Percentiles rank a stretch among this genome's conserved stretches.
Conservation (phyloP, 2,113 vertebrate species). For the Chloebia gouldiae region DNA sequence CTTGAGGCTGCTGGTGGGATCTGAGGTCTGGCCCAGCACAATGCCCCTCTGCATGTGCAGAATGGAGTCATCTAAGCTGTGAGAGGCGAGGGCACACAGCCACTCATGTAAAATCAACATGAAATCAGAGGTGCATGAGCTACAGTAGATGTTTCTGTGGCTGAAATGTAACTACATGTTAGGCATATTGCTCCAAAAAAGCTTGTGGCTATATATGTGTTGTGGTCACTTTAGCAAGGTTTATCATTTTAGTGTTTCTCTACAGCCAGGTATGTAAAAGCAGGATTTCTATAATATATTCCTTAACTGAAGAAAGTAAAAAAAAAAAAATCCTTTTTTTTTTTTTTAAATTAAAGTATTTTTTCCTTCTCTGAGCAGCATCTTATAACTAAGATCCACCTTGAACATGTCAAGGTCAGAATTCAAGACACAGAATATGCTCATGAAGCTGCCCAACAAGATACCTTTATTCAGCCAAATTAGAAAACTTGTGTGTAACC, state of each 20-base stretch:
- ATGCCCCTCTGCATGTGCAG: neutral
- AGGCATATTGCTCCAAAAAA: neutral
- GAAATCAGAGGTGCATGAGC: neutral
- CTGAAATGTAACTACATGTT: neutral
- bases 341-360: neutral
- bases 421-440: neutral
- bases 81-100: neutral
- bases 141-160: neutral
- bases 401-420: neutral
- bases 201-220: neutral
- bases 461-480: conserved; percentile 63
- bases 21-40: neutral
- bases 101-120: neutral
- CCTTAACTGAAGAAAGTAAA: neutral
- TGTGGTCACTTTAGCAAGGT: neutral
- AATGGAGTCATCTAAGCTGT: neutral
- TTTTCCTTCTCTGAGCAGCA: neutral
- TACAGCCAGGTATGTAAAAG: neutral
- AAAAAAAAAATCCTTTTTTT: neutral
- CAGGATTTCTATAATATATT: neutral
- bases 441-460: conserved; percentile 22
- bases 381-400: conserved; percentile 24
- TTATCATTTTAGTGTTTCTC: neutral
- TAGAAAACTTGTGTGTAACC: conserved; percentile 43
- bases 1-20: neutral